phyloP scores from a whole-genome alignment of 2,797 vertebrate species.

The Gorsachius magnificus region DNA sequence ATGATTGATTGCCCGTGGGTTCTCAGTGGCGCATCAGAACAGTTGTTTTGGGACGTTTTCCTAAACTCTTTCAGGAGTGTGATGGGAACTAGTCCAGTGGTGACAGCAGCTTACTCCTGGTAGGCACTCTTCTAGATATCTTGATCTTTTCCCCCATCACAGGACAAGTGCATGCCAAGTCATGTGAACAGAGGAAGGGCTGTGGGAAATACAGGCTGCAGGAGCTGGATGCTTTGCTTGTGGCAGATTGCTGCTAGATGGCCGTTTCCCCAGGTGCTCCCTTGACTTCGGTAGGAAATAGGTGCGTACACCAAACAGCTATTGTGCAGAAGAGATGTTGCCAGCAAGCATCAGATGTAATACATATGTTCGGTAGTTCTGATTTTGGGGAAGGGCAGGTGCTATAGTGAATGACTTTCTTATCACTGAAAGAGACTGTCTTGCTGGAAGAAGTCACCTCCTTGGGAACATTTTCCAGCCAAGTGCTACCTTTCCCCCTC shows the following conservation, averaged over 20 bases:
- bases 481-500: not conserved
- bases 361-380: not conserved
- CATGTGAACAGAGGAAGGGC: not conserved
- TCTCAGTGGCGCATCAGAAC: not conserved
- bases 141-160: not conserved
- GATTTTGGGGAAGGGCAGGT: not conserved
- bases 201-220: not conserved
- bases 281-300: rapidly evolving
- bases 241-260: not conserved
- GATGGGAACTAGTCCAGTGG: rapidly evolving
- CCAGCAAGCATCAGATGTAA: not conserved
- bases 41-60: not conserved
- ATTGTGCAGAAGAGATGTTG: not conserved
- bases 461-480: not conserved
- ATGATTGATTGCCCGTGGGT: not conserved
- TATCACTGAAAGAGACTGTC: not conserved
- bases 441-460: not conserved
- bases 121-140: not conserved
- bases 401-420: not conserved
- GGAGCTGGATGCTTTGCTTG: not conserved
- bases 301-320: rapidly evolving
- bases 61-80: not conserved
- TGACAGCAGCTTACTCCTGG: not conserved
- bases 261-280: not conserved
- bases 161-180: rapidly evolving